Evolutionary conservation across 2,888 invertebrate species (phyloP), one percentile per base, ranked within the genome.

Genomic region (Orthosia gothica): DNA sequence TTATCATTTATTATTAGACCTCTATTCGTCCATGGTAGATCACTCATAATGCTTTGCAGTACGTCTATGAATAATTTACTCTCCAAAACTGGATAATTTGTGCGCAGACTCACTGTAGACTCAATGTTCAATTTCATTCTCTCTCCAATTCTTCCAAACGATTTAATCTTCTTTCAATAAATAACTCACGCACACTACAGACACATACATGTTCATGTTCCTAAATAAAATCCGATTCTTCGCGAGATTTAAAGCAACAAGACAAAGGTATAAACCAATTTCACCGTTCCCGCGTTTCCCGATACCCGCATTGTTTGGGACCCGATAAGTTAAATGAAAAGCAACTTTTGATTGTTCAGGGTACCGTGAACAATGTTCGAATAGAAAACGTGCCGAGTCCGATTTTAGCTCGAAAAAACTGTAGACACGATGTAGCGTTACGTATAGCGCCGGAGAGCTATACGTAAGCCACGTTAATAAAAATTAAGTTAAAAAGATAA

Each of bases 281-380:
- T 90, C 84, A 85, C 85, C 74, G 82, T 84, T 84, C 81, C 84
- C 89, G 81, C 81, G 77, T 87, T 87, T 85, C 67, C 86, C 89
- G 87, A 89, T 88, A 90, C 89, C 90, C 91, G 84, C 91, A 91
- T 92, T 91, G 92, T 93, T 92, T 89, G 88, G 80, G 79, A 83
- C 82, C 81, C 81, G 87, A 92, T 93, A 93, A 93, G 91, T 93
- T 93, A 92, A 94, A 93, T 93, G 92, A 91, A 93, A 94, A 92
- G 92, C 91, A 93, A 94, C 91, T 94, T 93, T 92, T 92, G 93
- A 93, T 93, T 93, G 93, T 88, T 86, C 86, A 79, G 86, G 82
- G 83, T 77, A 83, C 88, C 86, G 77, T 86, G 85, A 89, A 89
- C 89, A 89, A 88, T 87, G 87, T 81, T 84, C 82, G 81, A 66